Base-by-base conservation (phyloP, 1,140 invertebrate genomes). In the Rhopalosiphum maidis region DNA sequence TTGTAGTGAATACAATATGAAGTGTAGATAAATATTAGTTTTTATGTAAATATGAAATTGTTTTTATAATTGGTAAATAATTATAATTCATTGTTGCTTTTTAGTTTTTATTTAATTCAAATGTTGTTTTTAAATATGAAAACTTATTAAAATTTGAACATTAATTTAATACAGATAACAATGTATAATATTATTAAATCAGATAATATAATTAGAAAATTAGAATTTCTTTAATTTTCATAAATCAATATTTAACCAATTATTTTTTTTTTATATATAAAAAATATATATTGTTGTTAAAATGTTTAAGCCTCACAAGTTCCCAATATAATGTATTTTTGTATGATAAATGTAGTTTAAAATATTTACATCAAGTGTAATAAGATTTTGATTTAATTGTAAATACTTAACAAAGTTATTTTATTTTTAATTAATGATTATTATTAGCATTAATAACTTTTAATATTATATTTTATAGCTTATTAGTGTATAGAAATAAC, bases 381-480 rank as follows among this genome's bases (percentile, higher is more conserved):
- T 90, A 43, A 11, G 9, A 11, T 30, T 90, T 68, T 51, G 41
- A n/a, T 43, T 90, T 43, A 68, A 43, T 30, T 90, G 37, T 68
- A 90, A 89, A 89, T 89, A 30, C 37, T 89, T 54, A n/a, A 68
- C 15, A 15, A 68, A 68, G 60, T 68, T 68, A 15, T n/a, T 68
- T 88, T 88, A 35, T 54, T 88, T 88, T 6, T 55, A 90, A 90
- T 46, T 41, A 90, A 18, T 60, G 30, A 41, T 41, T 90, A 30
- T 68, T 89, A 9, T 89, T 54, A 25, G 21, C 41, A 54, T 41
- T 89, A 37, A 41, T 37, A 55, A 11, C 48, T 51, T 87, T 51
- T 88, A 35, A 21, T 77, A 77, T 77, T 77, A 77, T 77, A 77
- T 77, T 77, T 77, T n/a, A 77, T 89, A 89, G 88, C 35, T 89